These are phyloP conservation scores for Craterocephalus amniculus DNA, from an alignment of 2,797 vertebrate species.

Conservation along the genomic window DNA sequence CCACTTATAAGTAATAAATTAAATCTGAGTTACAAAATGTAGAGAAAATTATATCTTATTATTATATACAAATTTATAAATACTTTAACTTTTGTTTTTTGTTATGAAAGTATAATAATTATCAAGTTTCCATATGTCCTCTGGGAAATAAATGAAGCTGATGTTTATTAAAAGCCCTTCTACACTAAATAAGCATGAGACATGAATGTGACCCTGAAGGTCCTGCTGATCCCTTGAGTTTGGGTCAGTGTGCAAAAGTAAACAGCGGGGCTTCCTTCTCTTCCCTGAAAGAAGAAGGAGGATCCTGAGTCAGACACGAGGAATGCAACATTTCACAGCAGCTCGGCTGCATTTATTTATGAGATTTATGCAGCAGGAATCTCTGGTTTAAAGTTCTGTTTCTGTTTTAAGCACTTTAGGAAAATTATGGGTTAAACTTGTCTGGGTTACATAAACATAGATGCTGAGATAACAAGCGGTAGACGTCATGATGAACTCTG, in stretches of 20 bases:
- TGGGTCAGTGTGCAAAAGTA: background rate
- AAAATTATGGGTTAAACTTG: background rate
- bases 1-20: no score
- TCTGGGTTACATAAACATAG: conserved; percentile 7
- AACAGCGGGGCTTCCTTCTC: background rate
- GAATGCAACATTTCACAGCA: conserved; percentile 46
- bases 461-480: background rate
- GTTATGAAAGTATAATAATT: background rate
- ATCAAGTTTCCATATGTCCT: background rate
- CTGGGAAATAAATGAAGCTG: background rate
- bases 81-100: background rate
- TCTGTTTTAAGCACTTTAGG: background rate
- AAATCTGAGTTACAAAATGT: background rate
- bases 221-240: conserved; percentile 18
- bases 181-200: conserved; percentile 33
- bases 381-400: conserved; percentile 18
- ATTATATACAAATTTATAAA: no score
- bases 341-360: conserved; percentile 18
- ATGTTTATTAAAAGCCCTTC: conserved; percentile 15
- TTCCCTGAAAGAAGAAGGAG: conserved; percentile 16
- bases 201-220: conserved; percentile 35
- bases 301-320: conserved; percentile 42
- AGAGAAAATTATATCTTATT: background rate
- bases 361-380: conserved; percentile 33
- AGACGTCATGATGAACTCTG: conserved; percentile 6